Conservation (phyloP, 2,888 invertebrate species). For the Ischnus inquisitorius region DNA sequence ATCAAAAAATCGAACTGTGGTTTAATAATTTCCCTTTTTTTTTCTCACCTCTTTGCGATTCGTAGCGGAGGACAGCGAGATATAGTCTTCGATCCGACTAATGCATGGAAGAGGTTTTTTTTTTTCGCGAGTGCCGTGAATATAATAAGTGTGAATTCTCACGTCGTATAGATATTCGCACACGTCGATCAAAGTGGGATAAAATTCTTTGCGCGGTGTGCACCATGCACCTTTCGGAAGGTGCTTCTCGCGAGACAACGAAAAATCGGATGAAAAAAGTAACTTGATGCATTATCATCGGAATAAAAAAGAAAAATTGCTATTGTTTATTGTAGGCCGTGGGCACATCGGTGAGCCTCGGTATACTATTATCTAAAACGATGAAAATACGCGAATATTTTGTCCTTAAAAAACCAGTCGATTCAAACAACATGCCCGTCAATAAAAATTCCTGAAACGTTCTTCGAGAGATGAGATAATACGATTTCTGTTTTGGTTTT, state of each 20-base stretch:
- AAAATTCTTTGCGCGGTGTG: not conserved
- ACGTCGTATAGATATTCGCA: slow-evolving; percentile 2
- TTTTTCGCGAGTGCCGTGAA: not conserved
- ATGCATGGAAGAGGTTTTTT: slow-evolving; percentile 52
- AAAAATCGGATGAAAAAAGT: not conserved
- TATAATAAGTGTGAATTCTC: not conserved
- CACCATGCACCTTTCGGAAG: not conserved
- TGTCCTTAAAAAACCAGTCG: not conserved
- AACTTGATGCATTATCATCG: not conserved
- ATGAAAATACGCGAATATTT: not conserved
- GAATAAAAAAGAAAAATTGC: not conserved
- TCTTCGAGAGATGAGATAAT: slow-evolving; percentile 13
- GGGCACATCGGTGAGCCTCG: not conserved
- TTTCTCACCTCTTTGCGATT: slow-evolving; percentile 12
- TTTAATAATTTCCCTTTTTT: slow-evolving; percentile 26
- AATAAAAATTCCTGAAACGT: not conserved
- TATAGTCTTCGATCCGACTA: slow-evolving; percentile 24
- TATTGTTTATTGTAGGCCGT: slow-evolving; percentile 9
- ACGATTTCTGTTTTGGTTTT: not conserved
- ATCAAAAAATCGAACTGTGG: slow-evolving; percentile 68
- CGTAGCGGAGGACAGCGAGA: slow-evolving; percentile 12
- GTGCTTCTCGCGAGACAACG: not conserved
- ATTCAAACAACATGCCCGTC: not conserved
- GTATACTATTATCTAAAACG: not conserved
- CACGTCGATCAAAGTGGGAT: not conserved